A percentile compares a stretch with the other conserved stretches of the same genome.
These are phyloP conservation scores for Carapus acus DNA, from an alignment of 2,797 vertebrate species.

Conservation along the genomic window DNA sequence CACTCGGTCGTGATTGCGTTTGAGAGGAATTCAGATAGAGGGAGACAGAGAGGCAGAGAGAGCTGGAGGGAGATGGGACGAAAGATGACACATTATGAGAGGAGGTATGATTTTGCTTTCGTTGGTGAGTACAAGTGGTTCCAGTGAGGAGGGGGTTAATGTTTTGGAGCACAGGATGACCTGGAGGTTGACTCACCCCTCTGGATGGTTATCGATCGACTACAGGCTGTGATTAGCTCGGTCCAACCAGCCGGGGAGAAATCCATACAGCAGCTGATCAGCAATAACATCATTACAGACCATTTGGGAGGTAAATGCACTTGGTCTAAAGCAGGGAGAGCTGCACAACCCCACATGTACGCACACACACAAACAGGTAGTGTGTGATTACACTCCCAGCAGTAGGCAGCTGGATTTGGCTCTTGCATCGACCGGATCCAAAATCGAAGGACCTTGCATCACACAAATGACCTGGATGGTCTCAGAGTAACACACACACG, in stretches of 20 bases:
- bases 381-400: conserved; percentile 63
- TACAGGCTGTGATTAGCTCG: conserved; percentile 57
- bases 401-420: conserved; percentile 66
- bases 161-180: conserved; percentile 27
- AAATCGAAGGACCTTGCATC: conserved; percentile 63
- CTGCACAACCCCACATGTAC: conserved; percentile 26
- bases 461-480: conserved; percentile 36
- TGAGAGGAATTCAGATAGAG: conserved; percentile 3
- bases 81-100: too few relatives aligned
- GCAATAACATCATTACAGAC: conserved; percentile 59
- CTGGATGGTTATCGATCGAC: conserved; percentile 49
- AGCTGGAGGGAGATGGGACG: too few relatives aligned
- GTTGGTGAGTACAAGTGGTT: conserved; percentile 9
- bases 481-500: conserved; percentile 27
- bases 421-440: conserved; percentile 57
- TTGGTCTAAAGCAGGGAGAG: conserved; percentile 38
- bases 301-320: conserved; percentile 49
- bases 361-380: conserved; percentile 10
- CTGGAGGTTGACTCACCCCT: conserved; percentile 49
- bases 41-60: not conserved
- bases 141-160: conserved; percentile 30
- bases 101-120: not conserved
- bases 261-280: conserved; percentile 59
- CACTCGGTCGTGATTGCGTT: conserved; percentile 15
- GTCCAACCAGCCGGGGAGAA: conserved; percentile 45